Evolutionary conservation across 1,140 invertebrate species (phyloP).

Genomic region (Nephila pilipes): DNA sequence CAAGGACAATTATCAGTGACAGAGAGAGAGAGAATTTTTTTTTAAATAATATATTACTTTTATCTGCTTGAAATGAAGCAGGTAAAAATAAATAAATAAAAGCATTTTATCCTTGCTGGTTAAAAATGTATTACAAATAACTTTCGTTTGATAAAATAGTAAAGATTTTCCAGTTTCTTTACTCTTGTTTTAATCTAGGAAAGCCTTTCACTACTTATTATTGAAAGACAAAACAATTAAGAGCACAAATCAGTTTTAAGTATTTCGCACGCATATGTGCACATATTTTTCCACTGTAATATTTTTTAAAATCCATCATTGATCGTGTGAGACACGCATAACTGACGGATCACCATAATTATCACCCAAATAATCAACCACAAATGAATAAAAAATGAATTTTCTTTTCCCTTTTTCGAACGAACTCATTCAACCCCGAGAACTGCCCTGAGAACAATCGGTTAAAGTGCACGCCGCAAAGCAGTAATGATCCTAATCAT

Average conservation of each 20-base stretch:
- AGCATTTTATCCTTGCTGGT: not conserved
- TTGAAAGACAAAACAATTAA: not conserved
- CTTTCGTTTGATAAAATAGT: not conserved
- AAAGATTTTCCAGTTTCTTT: not conserved
- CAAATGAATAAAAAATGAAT: conserved; percentile 17
- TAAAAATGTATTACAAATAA: not conserved
- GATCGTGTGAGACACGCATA: conserved; percentile 18
- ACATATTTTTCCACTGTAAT: not conserved
- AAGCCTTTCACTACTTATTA: not conserved
- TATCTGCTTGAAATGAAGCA: no score
- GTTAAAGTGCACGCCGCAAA: conserved; percentile 4
- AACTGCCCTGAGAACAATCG: not conserved
- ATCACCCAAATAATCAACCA: conserved; percentile 2
- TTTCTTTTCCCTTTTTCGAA: not conserved
- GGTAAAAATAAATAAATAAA: not conserved
- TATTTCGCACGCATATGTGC: not conserved
- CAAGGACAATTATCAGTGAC: no score
- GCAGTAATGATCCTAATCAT: not conserved
- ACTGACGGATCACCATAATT: not conserved
- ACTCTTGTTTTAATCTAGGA: not conserved
- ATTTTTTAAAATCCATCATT: not conserved
- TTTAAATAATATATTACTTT: no score
- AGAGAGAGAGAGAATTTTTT: no score
- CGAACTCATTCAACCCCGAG: not conserved
- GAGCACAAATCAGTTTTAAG: conserved; percentile 1